Evolutionary conservation across 2,888 invertebrate genomes (phyloP), one percentile per base, ranked within the genome.

Genomic region (Tipula lateralis): DNA sequence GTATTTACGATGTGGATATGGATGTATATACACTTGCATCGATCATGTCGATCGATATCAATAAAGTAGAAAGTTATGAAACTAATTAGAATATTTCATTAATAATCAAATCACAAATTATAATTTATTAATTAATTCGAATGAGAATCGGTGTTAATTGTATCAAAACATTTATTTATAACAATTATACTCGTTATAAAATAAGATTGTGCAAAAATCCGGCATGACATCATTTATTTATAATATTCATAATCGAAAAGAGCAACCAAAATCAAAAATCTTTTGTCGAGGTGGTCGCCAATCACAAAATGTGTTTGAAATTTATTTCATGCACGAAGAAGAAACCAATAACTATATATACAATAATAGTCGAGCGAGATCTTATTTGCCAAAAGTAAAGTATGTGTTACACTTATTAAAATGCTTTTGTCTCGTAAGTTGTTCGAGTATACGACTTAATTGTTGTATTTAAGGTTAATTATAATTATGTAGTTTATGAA

Each of bases 141-240:
- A 24, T 50, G 19, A 5, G 39, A 50, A 66, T 66, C 9, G 66
- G 12, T 66, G 66, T 66, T 66, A 66, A 66, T 12, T 19, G 9
- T 66, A 66, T 24, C 12, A 66, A 9, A 24, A 66, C 24, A 9
- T 66, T 24, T 50, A 19, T 19, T 50, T 50, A 66, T 66, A 24
- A 19, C 19, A 19, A 50, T 13, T 39, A 39, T 50, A 7, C n/a
- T n/a, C 50, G 19, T 50, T 50, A 5, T 7, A 50, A 50, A 50
- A 19, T 16, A 6, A 19, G 50, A 24, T 66, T 66, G 9, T n/a
- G 44, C 44, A 24, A 66, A 66, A 66, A 66, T 66, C 66, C 66
- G 24, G 66, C 66, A 66, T 66, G 66, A 66, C 66, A 66, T 66
- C 66, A 66, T 66, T 66, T 66, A 24, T 66, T n/a, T n/a, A 66